A percentile compares a stretch with the other conserved stretches of the same genome.
Evolutionary conservation across 2,888 invertebrate genomes (phyloP).

Genomic region (Parelbella ahira): DNA sequence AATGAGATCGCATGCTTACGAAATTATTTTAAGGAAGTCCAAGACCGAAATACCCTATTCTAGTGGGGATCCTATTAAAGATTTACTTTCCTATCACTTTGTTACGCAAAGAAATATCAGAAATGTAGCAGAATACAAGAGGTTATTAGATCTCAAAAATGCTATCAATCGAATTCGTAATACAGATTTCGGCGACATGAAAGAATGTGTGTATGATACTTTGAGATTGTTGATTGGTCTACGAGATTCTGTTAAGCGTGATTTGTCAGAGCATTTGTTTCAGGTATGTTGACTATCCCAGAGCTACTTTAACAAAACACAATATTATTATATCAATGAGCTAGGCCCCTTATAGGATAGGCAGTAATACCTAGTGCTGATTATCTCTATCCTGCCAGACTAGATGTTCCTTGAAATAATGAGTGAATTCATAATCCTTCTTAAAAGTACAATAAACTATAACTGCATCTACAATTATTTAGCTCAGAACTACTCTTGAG

Average conservation of each 20-base stretch:
- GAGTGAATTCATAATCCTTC: too few relatives aligned
- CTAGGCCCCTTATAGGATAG: too few relatives aligned
- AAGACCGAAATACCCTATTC: slow-evolving; percentile 39
- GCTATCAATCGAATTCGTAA: slow-evolving; percentile 47
- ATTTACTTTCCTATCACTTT: slow-evolving; percentile 60
- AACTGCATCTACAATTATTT: too few relatives aligned
- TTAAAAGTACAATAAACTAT: too few relatives aligned
- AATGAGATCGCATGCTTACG: slow-evolving; percentile 65
- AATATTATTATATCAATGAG: too few relatives aligned
- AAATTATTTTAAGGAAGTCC: slow-evolving; percentile 65
- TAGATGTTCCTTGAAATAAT: too few relatives aligned
- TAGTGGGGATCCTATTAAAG: slow-evolving; percentile 53
- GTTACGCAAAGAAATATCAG: slow-evolving; percentile 51
- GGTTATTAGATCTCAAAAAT: slow-evolving; percentile 53
- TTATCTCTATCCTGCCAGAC: too few relatives aligned
- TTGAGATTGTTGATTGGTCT: slow-evolving; percentile 54
- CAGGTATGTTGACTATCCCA: slow-evolving; percentile 53
- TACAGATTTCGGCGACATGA: slow-evolving; percentile 48
- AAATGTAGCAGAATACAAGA: slow-evolving; percentile 62
- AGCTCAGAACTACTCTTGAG: too few relatives aligned
- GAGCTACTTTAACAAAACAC: too few relatives aligned
- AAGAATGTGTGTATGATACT: slow-evolving; percentile 47
- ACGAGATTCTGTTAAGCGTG: slow-evolving; percentile 51
- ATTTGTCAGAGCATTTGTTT: slow-evolving; percentile 55
- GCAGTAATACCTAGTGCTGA: too few relatives aligned